phyloP scores from a whole-genome alignment of 1,140 invertebrate species.

The Drosophila ohnishii region DNA sequence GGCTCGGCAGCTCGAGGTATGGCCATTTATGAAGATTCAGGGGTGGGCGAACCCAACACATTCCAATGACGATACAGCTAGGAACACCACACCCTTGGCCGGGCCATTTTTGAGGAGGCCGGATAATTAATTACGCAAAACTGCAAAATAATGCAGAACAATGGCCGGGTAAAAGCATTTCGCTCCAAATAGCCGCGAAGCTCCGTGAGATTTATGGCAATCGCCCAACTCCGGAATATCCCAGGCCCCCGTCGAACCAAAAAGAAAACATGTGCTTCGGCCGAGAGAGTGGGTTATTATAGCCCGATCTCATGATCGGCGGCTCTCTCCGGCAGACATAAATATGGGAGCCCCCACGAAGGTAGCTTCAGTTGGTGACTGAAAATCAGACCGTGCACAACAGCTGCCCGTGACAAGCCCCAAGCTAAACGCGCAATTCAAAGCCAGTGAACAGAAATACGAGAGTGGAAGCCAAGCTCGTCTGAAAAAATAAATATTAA shows the following conservation, averaged over 20 bases:
- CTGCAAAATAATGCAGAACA: slow-evolving; percentile 76
- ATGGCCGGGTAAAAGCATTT: slow-evolving; percentile 67
- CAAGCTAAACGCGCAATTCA: slow-evolving; percentile 29
- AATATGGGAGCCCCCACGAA: slow-evolving; percentile 60
- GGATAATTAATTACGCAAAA: slow-evolving; percentile 61
- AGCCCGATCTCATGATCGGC: slow-evolving; percentile 1
- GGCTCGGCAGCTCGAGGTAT: slow-evolving; percentile 9
- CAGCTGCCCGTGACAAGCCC: slow-evolving; percentile 8
- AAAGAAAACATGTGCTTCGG: slow-evolving; percentile 70
- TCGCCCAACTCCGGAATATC: slow-evolving; percentile 63
- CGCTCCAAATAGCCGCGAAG: slow-evolving; percentile 32
- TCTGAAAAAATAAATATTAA: slow-evolving; percentile 6
- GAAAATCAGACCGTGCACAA: slow-evolving; percentile 56
- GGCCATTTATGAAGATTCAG: slow-evolving; percentile 25
- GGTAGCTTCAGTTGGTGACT: slow-evolving; percentile 66
- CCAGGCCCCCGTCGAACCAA: slow-evolving; percentile 50
- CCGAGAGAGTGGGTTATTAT: slow-evolving; percentile 12
- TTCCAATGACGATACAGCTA: slow-evolving; percentile 22
- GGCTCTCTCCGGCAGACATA: slow-evolving; percentile 37
- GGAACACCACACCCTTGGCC: slow-evolving; percentile 19
- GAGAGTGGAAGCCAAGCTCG: slow-evolving; percentile 23
- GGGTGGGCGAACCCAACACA: slow-evolving; percentile 38
- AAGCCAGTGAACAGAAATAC: slow-evolving; percentile 35
- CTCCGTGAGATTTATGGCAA: slow-evolving; percentile 60
- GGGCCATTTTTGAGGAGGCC: slow-evolving; percentile 34